A percentile compares a stretch with the other conserved stretches of the same genome.
Conservation (phyloP, 2,888 invertebrate species). For the Dicyrtomina minuta region DNA sequence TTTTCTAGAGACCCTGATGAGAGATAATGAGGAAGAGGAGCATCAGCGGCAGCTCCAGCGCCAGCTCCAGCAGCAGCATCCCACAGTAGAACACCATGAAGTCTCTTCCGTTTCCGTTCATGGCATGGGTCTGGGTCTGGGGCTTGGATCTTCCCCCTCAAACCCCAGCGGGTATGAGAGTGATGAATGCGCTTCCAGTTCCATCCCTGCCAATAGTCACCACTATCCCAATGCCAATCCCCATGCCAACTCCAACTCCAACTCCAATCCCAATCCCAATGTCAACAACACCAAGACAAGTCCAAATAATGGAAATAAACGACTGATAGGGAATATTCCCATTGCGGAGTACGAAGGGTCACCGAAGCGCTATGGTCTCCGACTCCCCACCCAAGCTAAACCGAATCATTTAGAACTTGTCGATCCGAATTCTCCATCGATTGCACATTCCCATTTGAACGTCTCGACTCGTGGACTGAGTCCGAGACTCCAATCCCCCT, state of each 20-base stretch:
- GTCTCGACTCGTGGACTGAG: neutral
- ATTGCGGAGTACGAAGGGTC: conserved; percentile 92
- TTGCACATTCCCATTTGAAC: conserved; percentile 22
- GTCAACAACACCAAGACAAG: conserved; percentile 33
- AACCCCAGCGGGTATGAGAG: conserved; percentile 52
- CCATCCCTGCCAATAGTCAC: conserved; percentile 32
- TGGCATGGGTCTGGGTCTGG: conserved; percentile 24
- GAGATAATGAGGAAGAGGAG: conserved; percentile 31
- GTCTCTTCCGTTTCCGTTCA: conserved; percentile 17
- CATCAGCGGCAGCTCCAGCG: neutral
- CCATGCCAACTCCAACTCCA: too few relatives aligned
- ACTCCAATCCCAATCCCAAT: conserved; percentile 28
- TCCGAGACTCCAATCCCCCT: conserved; percentile 2
- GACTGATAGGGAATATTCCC: conserved; percentile 79
- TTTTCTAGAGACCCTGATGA: conserved; percentile 36
- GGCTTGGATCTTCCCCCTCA: conserved; percentile 35
- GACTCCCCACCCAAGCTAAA: conserved; percentile 48
- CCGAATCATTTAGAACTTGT: conserved; percentile 50
- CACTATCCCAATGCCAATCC: too few relatives aligned
- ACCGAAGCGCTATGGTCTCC: conserved; percentile 67
- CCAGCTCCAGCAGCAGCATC: conserved; percentile 26
- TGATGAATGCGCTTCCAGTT: conserved; percentile 49
- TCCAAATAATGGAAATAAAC: conserved; percentile 47
- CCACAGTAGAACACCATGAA: conserved; percentile 24
- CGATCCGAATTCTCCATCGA: conserved; percentile 39